These are phyloP conservation scores for Apostichopus californicus DNA, from an alignment of 35 echinoderm and acorn worm species.

Conservation along the genomic window DNA sequence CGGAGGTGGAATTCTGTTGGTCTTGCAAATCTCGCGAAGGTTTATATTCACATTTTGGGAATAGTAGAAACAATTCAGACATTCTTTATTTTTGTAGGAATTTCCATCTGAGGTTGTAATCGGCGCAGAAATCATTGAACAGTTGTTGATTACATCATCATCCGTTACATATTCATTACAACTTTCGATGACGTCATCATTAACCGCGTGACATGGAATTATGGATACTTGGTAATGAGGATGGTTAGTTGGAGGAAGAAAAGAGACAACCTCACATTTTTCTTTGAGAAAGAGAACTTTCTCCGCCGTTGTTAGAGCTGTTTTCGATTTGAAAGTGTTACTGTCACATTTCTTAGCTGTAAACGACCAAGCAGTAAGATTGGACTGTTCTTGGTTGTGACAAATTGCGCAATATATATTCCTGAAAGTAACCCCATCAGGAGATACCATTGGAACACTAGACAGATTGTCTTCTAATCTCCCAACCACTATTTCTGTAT, in stretches of 20 bases:
- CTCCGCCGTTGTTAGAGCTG: neutral
- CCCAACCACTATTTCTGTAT: neutral
- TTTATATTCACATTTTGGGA: neutral
- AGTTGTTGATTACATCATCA: neutral
- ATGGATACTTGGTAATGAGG: neutral
- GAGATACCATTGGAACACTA: constrained; percentile 29
- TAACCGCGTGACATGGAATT: constrained; percentile 11
- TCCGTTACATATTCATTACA: constrained; percentile 5
- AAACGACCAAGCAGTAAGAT: constrained; percentile 36
- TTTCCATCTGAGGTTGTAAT: neutral
- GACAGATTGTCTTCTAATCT: constrained; percentile 23
- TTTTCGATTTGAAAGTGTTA: neutral
- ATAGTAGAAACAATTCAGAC: neutral
- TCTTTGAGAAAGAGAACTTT: neutral
- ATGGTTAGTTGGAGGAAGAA: constrained; percentile 3
- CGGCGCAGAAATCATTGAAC: constrained; percentile 1
- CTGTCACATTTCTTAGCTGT: neutral
- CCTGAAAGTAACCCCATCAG: constrained; percentile 24
- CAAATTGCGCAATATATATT: constrained; percentile 44
- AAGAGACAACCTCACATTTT: neutral
- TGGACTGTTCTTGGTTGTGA: constrained; percentile 7
- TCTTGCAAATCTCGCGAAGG: neutral
- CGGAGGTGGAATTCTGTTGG: neutral
- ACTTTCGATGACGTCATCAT: constrained; percentile 9
- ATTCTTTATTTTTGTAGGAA: neutral